Evolutionary conservation across 2,888 invertebrate species (phyloP), one percentile per base, ranked within the genome.

Genomic region (Agonopterix heracliana): DNA sequence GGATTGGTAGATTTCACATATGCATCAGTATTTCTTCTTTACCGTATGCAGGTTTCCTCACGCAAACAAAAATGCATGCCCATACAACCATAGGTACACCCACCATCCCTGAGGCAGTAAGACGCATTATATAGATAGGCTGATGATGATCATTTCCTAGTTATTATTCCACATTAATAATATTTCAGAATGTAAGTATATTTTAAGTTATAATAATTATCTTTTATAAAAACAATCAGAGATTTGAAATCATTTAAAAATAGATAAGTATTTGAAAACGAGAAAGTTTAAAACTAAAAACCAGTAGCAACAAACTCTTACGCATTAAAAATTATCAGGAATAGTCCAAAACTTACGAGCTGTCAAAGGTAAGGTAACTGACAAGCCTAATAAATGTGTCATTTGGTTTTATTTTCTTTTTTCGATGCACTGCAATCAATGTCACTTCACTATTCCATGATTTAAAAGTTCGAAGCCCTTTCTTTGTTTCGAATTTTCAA

Each of bases 321-420:
- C 76, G 72, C 76, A 74, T 82, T 82, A 74, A 67, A 26, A 67
- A 78, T 86, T 85, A 86, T 87, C 82, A 85, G 81, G 81, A 86
- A 85, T 84, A 74, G 75, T 74, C 76, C 61, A 54, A 73, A 74
- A 85, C 76, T 78, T 83, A 84, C 72, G 80, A 76, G 72, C 82
- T 83, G 86, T 85, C 86, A 83, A 62, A 69, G 62, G 62, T 74
- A 78, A 64, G 64, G 50, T 63, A 67, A 77, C 62, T 84, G 86
- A 84, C 85, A 78, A 72, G 67, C 54, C 72, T 81, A 85, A 86
- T 87, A 86, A 86, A 86, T 82, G 83, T 85, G 86, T 87, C 85
- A 84, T 67, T 71, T 66, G 53, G 64, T 75, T 78, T 78, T 72
- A 74, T 73, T 74, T 61, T 61, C 61, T 61, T 65, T 77, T 61